A percentile compares a stretch with the other conserved stretches of the same genome.
Conservation (phyloP, 1,140 invertebrate genomes). For the Ganaspis sp. region DNA sequence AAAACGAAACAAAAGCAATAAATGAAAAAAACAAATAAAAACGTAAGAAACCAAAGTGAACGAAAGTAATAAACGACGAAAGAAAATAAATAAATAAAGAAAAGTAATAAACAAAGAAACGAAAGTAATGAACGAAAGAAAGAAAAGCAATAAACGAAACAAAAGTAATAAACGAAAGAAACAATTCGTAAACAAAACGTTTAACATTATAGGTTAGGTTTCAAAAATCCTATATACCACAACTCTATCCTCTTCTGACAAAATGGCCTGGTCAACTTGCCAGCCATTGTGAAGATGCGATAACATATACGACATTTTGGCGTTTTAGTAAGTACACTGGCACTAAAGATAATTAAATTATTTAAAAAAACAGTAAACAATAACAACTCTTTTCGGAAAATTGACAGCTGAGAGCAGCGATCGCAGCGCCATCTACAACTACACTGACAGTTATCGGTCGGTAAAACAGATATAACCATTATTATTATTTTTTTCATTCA, state of each 20-base stretch:
- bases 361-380: not conserved
- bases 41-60: too few species aligned
- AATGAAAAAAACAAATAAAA: too few species aligned
- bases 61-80: too few species aligned
- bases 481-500: too few species aligned
- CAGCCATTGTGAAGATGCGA: constrained; percentile 99
- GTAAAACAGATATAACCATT: not conserved
- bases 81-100: too few species aligned
- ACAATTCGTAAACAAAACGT: too few species aligned
- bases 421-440: not conserved
- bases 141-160: too few species aligned
- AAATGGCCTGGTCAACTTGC: constrained; percentile 99
- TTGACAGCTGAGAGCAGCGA: not conserved
- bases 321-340: not conserved
- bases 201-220: constrained; percentile 39
- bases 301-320: constrained; percentile 98
- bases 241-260: constrained; percentile 98
- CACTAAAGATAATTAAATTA: not conserved
- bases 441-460: not conserved
- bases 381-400: not conserved
- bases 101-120: too few species aligned
- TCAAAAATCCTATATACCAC: constrained; percentile 81
- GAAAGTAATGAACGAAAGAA: too few species aligned
- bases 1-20: too few species aligned
- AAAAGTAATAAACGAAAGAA: too few species aligned